Evolutionary conservation across 2,888 invertebrate species (phyloP).

Genomic region (Netelia virgata): DNA sequence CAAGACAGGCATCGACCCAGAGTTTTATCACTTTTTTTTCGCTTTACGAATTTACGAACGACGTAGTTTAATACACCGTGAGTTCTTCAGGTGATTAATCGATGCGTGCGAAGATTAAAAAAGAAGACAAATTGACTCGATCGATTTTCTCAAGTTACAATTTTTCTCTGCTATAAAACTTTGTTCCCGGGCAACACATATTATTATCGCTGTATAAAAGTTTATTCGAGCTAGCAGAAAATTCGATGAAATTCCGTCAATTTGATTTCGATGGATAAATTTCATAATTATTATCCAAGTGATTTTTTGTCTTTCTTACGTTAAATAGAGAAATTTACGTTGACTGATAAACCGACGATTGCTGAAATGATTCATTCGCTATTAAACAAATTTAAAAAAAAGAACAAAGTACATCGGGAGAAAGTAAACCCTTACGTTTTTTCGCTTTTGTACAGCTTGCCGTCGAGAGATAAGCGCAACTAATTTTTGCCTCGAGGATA

Average conservation of each 20-base stretch:
- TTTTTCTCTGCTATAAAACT: neutral
- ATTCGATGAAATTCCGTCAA: neutral
- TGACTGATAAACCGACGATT: neutral
- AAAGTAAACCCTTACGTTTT: neutral
- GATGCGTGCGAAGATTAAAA: neutral
- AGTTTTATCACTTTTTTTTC: slow-evolving; percentile 24
- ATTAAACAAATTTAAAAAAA: neutral
- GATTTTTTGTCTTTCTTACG: neutral
- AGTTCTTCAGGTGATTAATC: slow-evolving; percentile 20
- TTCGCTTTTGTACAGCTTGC: neutral
- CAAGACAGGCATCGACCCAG: neutral
- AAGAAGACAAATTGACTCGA: neutral
- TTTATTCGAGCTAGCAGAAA: too few relatives aligned
- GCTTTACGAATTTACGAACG: neutral
- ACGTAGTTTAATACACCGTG: neutral
- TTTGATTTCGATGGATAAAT: neutral
- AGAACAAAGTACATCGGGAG: neutral
- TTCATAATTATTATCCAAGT: neutral
- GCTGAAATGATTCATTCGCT: neutral
- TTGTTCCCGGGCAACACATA: too few relatives aligned
- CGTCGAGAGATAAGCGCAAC: slow-evolving; percentile 28
- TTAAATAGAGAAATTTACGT: neutral
- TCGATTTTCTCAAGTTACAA: neutral
- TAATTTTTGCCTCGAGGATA: slow-evolving; percentile 19
- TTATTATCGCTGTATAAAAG: too few relatives aligned